Evolutionary conservation across 2,888 invertebrate genomes (phyloP).

Genomic region (Tholera decimalis): DNA sequence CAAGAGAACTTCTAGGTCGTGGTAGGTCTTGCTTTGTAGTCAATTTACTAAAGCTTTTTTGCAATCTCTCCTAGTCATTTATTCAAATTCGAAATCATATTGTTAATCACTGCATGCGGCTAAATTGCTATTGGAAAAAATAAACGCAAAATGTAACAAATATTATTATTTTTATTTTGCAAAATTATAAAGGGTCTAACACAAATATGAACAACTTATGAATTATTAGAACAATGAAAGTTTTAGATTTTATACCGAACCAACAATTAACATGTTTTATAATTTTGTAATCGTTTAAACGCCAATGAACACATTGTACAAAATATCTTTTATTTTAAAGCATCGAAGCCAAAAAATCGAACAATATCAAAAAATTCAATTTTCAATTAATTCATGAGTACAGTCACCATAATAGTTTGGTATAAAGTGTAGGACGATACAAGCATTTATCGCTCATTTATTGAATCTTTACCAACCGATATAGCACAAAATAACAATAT

Average conservation of each 20-base stretch:
- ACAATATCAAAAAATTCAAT: constrained; percentile 13
- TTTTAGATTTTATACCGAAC: constrained; percentile 17
- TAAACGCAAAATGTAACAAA: constrained; percentile 46
- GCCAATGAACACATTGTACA: constrained; percentile 34
- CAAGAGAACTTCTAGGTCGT: too few relatives aligned
- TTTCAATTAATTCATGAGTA: constrained; percentile 26
- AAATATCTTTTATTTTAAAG: constrained; percentile 21
- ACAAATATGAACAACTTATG: constrained; percentile 22
- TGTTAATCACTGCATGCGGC: too few relatives aligned
- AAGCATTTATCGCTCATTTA: neutral
- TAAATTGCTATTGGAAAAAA: constrained; percentile 13
- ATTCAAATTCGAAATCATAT: too few relatives aligned
- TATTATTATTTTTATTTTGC: constrained; percentile 45
- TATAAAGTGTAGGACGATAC: constrained; percentile 1
- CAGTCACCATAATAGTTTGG: constrained; percentile 12
- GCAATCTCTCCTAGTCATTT: too few relatives aligned
- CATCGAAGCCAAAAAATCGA: constrained; percentile 16
- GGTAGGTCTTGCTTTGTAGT: too few relatives aligned
- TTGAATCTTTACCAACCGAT: neutral
- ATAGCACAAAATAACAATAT: neutral
- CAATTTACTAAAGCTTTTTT: too few relatives aligned
- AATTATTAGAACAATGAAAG: constrained; percentile 19
- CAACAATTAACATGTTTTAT: constrained; percentile 22
- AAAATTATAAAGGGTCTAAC: constrained; percentile 33
- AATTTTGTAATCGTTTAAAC: constrained; percentile 36